Evolutionary conservation across 2,113 vertebrate genomes (phyloP).

Genomic region (Lycaon pictus): DNA sequence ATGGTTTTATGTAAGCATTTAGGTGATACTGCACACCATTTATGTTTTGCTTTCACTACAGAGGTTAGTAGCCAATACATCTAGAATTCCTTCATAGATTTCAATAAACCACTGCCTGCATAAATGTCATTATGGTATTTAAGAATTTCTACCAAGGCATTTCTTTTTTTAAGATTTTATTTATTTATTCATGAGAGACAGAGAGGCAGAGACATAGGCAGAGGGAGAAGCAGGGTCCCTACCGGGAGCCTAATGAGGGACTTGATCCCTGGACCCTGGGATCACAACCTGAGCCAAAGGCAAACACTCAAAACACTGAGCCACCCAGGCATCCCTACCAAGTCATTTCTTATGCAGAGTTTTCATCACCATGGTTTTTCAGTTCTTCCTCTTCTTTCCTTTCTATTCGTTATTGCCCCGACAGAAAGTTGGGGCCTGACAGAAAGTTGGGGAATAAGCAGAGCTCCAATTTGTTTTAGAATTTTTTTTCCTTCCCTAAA

Average conservation of each 20-base stretch:
- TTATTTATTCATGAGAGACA: no score
- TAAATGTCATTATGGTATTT: neutral
- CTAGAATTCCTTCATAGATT: neutral
- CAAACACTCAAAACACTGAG: no score
- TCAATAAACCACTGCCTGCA: neutral
- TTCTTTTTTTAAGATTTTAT: neutral
- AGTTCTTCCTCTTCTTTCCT: neutral
- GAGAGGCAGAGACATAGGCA: no score
- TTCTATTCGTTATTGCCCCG: neutral
- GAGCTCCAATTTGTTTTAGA: neutral
- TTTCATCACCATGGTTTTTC: neutral
- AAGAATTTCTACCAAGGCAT: neutral
- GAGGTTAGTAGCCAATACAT: neutral
- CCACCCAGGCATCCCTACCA: no score
- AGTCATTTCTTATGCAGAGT: neutral
- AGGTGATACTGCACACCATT: neutral
- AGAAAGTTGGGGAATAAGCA: neutral
- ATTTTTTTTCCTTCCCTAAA: neutral
- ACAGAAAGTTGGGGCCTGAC: neutral
- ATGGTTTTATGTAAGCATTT: constrained; percentile 44
- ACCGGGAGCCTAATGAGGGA: no score
- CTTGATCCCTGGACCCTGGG: no score
- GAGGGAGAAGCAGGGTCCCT: no score
- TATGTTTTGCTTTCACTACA: neutral
- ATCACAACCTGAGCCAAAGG: no score